Conservation (phyloP, 2,888 invertebrate species). For the Halocaridina rubra region DNA sequence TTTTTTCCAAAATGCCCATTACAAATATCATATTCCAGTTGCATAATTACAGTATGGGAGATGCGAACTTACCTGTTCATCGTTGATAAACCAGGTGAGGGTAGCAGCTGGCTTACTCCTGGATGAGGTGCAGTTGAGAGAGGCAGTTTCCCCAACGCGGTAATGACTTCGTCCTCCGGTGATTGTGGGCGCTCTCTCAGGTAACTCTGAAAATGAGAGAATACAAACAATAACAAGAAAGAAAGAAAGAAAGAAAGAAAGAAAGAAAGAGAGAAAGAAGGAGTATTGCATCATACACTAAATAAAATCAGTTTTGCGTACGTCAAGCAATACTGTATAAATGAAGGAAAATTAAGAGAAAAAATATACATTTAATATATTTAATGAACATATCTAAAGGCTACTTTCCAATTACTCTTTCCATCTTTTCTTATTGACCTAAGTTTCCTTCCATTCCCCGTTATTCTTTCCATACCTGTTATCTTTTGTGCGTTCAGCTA, state of each 20-base stretch:
- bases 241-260: background rate
- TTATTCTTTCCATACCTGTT: no score
- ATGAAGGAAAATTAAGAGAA: background rate
- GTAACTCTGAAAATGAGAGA: constrained; percentile 31
- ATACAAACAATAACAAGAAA: background rate
- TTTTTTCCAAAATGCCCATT: background rate
- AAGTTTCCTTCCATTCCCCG: no score
- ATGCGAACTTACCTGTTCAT: constrained; percentile 25
- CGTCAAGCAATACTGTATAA: background rate
- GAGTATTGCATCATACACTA: background rate
- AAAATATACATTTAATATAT: background rate
- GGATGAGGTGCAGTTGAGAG: constrained; percentile 59
- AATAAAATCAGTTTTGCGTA: no score
- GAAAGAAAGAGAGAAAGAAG: background rate
- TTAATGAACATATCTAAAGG: no score
- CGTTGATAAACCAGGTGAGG: constrained; percentile 61
- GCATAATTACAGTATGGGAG: no score
- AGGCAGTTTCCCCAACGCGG: constrained; percentile 50
- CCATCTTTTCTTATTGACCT: no score
- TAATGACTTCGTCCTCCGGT: constrained; percentile 53
- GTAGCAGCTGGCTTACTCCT: constrained; percentile 53
- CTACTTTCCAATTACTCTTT: no score
- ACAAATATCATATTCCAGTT: background rate
- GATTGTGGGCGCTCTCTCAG: constrained; percentile 39
- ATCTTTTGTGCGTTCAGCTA: no score